These are phyloP conservation scores for Drosophila orosa DNA, from an alignment of 1,140 invertebrate genomes.

Conservation along the genomic window DNA sequence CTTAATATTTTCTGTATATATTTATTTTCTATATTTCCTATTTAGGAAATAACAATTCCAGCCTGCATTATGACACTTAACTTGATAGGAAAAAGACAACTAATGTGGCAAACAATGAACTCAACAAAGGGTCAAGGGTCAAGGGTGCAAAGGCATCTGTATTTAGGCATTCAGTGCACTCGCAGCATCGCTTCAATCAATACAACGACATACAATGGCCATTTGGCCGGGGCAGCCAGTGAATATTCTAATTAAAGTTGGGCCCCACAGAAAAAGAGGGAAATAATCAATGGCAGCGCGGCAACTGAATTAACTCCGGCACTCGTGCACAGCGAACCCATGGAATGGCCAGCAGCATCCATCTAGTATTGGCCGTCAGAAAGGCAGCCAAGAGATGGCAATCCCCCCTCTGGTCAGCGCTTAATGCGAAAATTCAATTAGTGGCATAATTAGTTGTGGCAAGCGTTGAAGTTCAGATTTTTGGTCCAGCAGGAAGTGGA, in stretches of 20 bases:
- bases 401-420: constrained; percentile 46
- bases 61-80: neutral
- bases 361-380: constrained; percentile 36
- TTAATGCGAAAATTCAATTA: constrained; percentile 83
- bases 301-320: constrained; percentile 68
- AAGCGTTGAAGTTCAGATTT: constrained; percentile 81
- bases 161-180: constrained; percentile 25
- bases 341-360: constrained; percentile 42
- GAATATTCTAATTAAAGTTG: constrained; percentile 64
- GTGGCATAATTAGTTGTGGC: constrained; percentile 82
- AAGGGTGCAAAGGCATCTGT: neutral
- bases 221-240: constrained; percentile 14
- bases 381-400: constrained; percentile 3
- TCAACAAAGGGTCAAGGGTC: constrained; percentile 6
- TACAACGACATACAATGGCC: constrained; percentile 26
- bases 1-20: neutral
- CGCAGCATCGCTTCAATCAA: constrained; percentile 19
- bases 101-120: neutral
- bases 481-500: constrained; percentile 53
- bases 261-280: constrained; percentile 9
- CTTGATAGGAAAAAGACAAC: too few relatives aligned
- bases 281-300: constrained; percentile 72
- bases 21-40: neutral
- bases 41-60: neutral
- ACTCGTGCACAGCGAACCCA: constrained; percentile 33